These are phyloP conservation scores for Platygyra sinensis DNA, from an alignment of 64 coral and sea anemone species.

Conservation along the genomic window DNA sequence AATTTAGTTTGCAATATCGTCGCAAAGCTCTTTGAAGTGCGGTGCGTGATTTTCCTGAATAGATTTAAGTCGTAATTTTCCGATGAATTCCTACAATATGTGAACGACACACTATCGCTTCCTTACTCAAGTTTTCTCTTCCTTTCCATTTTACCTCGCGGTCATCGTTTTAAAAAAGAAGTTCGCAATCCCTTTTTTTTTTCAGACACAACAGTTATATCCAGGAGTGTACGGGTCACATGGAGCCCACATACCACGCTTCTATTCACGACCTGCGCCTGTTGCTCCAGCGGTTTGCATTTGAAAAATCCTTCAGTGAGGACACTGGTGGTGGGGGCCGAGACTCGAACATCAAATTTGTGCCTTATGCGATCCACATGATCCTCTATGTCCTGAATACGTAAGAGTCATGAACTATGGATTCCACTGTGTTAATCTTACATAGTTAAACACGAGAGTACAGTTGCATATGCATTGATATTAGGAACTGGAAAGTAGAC, in stretches of 20 bases:
- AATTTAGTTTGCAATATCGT: too few relatives aligned
- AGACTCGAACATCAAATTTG: constrained; percentile 95
- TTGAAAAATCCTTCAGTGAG: constrained; percentile 93
- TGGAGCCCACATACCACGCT: constrained; percentile 89
- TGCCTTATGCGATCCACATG: constrained; percentile 95
- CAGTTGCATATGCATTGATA: too few relatives aligned
- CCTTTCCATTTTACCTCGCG: too few relatives aligned
- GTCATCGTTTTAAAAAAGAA: not conserved
- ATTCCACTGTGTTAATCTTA: not conserved
- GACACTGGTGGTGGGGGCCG: constrained; percentile 97
- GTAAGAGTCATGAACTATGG: constrained; percentile 11
- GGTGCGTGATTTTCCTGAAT: too few relatives aligned
- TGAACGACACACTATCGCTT: too few relatives aligned
- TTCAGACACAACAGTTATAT: constrained; percentile 97
- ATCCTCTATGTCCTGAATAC: constrained; percentile 95
- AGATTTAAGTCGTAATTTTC: too few relatives aligned
- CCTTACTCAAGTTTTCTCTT: too few relatives aligned
- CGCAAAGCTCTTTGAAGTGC: too few relatives aligned
- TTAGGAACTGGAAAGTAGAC: too few relatives aligned
- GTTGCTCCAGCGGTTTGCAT: constrained; percentile 87
- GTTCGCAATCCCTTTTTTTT: not conserved
- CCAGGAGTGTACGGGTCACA: constrained; percentile 94
- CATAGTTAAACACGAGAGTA: too few relatives aligned
- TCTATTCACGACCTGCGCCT: constrained; percentile 92
- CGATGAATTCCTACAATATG: too few relatives aligned